These are phyloP conservation scores for Drosophila teissieri DNA, from an alignment of 1,140 invertebrate genomes.

Conservation along the genomic window DNA sequence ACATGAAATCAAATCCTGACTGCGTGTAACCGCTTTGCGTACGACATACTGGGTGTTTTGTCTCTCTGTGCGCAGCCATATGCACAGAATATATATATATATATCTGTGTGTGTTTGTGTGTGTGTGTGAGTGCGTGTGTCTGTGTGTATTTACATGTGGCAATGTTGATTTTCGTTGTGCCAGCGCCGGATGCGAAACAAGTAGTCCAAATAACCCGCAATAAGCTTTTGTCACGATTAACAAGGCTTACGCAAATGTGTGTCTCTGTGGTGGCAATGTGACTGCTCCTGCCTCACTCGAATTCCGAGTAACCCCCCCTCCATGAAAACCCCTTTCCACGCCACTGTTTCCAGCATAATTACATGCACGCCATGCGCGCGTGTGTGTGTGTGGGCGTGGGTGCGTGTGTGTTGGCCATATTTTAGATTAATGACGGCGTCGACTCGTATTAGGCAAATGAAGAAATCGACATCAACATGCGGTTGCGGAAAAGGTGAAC, in stretches of 20 bases:
- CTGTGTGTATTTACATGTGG: conserved; percentile 24
- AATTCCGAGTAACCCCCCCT: background rate
- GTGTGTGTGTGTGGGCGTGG: conserved; percentile 28
- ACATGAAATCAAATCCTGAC: conserved; percentile 47
- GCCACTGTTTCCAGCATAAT: conserved; percentile 60
- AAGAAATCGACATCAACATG: conserved; percentile 79
- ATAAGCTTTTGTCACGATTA: conserved; percentile 82
- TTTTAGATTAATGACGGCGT: conserved; percentile 82
- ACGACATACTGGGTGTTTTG: conserved; percentile 31
- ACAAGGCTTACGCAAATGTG: conserved; percentile 78
- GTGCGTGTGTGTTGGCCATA: conserved; percentile 71
- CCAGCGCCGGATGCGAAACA: conserved; percentile 77
- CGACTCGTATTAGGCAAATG: conserved; percentile 79
- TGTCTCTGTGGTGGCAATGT: conserved; percentile 28
- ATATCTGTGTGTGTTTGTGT: no score
- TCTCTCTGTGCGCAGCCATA: conserved; percentile 42
- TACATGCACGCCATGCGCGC: conserved; percentile 62
- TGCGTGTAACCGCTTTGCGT: conserved; percentile 43
- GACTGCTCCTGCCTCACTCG: background rate
- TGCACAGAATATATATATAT: background rate
- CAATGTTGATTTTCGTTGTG: conserved; percentile 76
- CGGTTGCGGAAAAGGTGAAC: conserved; percentile 36
- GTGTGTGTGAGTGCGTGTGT: background rate
- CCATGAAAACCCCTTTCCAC: background rate
- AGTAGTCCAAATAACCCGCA: conserved; percentile 82